A percentile compares a stretch with the other conserved stretches of the same genome.
Evolutionary conservation across 2,113 vertebrate species (phyloP).

Genomic region (Spheniscus mendiculus): DNA sequence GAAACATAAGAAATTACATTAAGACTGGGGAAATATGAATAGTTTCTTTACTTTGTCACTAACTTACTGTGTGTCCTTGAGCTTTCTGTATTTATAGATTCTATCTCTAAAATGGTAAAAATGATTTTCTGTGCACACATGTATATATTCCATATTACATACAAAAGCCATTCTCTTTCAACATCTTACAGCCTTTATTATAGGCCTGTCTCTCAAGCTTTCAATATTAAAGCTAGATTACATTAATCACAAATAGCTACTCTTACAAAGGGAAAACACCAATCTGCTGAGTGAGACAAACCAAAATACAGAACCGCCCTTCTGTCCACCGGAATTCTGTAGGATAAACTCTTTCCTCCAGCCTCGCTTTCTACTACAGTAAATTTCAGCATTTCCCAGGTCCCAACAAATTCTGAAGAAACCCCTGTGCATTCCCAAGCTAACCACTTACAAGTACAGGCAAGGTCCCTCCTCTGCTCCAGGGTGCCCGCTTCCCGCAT

Average conservation of each 20-base stretch:
- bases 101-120: not conserved
- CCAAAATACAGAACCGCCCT: not conserved
- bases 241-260: not conserved
- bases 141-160: not conserved
- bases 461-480: not conserved
- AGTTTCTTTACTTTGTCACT: not conserved
- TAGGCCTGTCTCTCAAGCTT: not conserved
- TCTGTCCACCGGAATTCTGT: not conserved
- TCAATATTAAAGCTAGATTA: not conserved
- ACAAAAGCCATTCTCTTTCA: not conserved
- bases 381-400: not conserved
- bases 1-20: not conserved
- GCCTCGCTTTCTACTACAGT: not conserved
- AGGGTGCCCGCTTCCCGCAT: rapidly evolving
- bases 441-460: not conserved
- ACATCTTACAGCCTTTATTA: not conserved
- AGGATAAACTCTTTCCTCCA: not conserved
- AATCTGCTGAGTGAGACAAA: not conserved
- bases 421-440: not conserved
- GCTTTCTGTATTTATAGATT: not conserved
- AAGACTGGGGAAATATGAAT: not conserved
- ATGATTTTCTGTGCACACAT: not conserved
- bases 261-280: not conserved
- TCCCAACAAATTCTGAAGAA: not conserved
- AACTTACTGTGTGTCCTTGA: not conserved